Evolutionary conservation across 2,888 invertebrate species (phyloP), one percentile per base, ranked within the genome.

Genomic region (Amiota minor): DNA sequence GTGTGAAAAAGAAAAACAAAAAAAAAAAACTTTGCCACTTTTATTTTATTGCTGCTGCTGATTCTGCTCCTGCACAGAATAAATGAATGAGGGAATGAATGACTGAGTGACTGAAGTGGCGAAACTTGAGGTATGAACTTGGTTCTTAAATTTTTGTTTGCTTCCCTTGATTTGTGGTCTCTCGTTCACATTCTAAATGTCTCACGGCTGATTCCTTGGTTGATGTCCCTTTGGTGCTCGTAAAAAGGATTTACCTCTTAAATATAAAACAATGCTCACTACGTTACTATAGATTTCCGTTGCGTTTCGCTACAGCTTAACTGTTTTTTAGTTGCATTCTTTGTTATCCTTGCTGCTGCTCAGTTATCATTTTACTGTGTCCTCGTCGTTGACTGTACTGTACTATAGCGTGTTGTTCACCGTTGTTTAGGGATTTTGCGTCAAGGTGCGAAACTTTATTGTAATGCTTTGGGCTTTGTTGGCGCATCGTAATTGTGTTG

Each of bases 41-140:
- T 35, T 6, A 35, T 35, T 35, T 35, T 35, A 35, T 35, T 2
- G 6, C 35, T 35, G 6, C 6, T 35, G 35, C 35, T 35, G 35
- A 35, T 6, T 35, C 6, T 35, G 35, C 35, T 35, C 35, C 35
- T 35, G 6, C 35, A 35, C 35, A 6, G 35, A 35, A 35, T 35
- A 35, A 35, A 35, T 35, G 35, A 35, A 35, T 35, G 35, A 35
- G 6, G 2, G 23, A 23, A 23, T 1, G 23, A 23, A 18, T 18
- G 56, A 56, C 10, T 16, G 56, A 16, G 4, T 18, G 59, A 18
- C n/a, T 18, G 10, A 10, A 16, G n/a, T 11, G 23, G 67, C 67
- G 67, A 53, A 68, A 68, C 50, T 53, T 47, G 67, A 8, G 67
- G 53, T 50, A 68, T 68, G 53, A 68, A 68, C 67, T 50, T 23